phyloP scores from a whole-genome alignment of 2,113 vertebrate genomes.

The Neogobius melanostomus region DNA sequence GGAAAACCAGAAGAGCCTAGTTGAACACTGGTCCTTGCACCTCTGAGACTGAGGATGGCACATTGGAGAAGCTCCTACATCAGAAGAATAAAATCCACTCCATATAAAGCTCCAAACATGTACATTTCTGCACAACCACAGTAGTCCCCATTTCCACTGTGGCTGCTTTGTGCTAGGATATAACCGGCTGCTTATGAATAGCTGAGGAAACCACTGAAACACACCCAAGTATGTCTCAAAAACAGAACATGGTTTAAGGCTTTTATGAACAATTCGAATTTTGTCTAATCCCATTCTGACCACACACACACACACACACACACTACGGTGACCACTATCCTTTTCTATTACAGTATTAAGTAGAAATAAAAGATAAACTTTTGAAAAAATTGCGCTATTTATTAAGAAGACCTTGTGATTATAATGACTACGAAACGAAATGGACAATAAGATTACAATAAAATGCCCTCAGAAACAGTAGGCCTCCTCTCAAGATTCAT shows the following conservation, averaged over 20 bases:
- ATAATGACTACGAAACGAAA: too few relatives aligned
- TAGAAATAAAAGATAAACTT: too few relatives aligned
- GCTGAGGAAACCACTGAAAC: conserved; percentile 67
- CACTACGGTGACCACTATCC: too few relatives aligned
- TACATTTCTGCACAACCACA: conserved; percentile 74
- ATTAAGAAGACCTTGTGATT: too few relatives aligned
- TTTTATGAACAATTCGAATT: too few relatives aligned
- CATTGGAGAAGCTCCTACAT: conserved; percentile 66
- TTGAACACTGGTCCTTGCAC: conserved; percentile 46
- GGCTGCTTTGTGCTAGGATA: conserved; percentile 66
- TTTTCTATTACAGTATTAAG: too few relatives aligned
- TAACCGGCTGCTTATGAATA: conserved; percentile 71
- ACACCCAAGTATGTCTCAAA: conserved; percentile 66
- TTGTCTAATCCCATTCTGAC: too few relatives aligned
- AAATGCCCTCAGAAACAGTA: conserved; percentile 44
- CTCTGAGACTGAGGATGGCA: conserved; percentile 62
- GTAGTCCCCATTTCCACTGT: conserved; percentile 58
- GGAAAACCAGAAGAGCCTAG: conserved; percentile 35
- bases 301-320: too few relatives aligned
- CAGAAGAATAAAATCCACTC: conserved; percentile 72
- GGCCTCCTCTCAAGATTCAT: conserved; percentile 41
- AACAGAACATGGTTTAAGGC: conserved; percentile 22
- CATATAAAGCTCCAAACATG: conserved; percentile 78
- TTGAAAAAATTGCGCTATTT: too few relatives aligned
- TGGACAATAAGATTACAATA: conserved; percentile 33